Evolutionary conservation across 2,888 invertebrate genomes (phyloP), one percentile per base, ranked within the genome.

Genomic region (Gastracanthus pulcherrimus): DNA sequence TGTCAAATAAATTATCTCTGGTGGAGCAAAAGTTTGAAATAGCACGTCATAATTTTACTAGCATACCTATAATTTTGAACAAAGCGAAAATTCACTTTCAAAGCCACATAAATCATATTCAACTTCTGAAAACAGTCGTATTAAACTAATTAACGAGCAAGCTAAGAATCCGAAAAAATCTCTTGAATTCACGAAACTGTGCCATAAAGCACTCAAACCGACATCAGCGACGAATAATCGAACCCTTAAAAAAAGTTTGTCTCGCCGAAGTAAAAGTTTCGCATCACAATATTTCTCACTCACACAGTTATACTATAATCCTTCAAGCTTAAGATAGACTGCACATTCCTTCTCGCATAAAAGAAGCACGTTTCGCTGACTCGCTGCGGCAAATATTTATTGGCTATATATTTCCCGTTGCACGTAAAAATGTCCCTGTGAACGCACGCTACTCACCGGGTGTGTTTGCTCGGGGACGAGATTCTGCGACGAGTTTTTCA

Each of bases 341-440:
- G 26, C 51, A 55, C 23, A 26, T 11, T 55, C 45, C 26, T 26
- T 34, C 23, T 34, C 19, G 26, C 6, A 23, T 19, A 7, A 16
- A 48, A 5, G 34, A 76, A 16, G 51, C n/a, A 26, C 9, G 19
- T 36, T 41, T n/a, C n/a, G n/a, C n/a, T n/a, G n/a, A n/a, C n/a
- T n/a, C n/a, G n/a, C 1, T 16, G 26, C 19, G 34, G n/a, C 48
- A 62, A 62, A 70, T 77, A 70, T 77, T 77, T 70, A 70, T 70
- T 48, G 36, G 13, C 31, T 26, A 77, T 41, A 70, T 48, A 62
- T 62, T 31, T 19, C 29, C 58, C 31, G 11, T 5, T 6, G 31
- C 45, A 26, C 29, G 55, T 76, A 58, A 76, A 76, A 67, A 4
- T 26, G 64, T 51, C 51, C 38, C 11, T 26, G 2, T 16, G 19